Evolutionary conservation across 2,888 invertebrate genomes (phyloP), one percentile per base, ranked within the genome.

Genomic region (Andrena camellia): DNA sequence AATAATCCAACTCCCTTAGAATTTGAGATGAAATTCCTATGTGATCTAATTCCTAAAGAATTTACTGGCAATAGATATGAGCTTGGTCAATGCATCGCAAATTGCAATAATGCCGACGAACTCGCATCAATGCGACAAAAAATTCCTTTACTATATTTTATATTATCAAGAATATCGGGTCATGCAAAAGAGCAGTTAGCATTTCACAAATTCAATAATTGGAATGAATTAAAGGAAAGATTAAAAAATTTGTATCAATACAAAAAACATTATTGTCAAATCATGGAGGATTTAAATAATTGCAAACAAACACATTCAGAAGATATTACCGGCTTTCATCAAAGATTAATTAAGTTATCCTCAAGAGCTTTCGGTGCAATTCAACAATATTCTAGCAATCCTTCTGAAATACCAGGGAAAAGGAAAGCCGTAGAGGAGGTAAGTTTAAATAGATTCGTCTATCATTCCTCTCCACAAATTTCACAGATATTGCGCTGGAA

Each of bases 181-280:
- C 29, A 54, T 7, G 63, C 42, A 7, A 76, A 76, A 42, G 69
- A 76, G 54, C 76, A 69, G 17, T 20, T 73, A 7, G 35, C 64
- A 2, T 20, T 73, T 42, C 42, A 63, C 10, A 26, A n/a, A 7
- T 73, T 74, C 23, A 0, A 10, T 26, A 17, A 50, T 33, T 74
- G 60, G 67, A 2, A 13, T 3, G 60, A 67, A 4, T 33, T 74
- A 20, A 67, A 74, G 33, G 50, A 74, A 20, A 54, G 13, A 8
- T 33, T 66, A 2, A 66, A 73, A 29, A 2, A 7, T 0, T 6
- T 64, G 4, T 73, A 52, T 8, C 52, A 62, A 60, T 68, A 75
- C 52, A 75, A 33, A 13, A 75, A 68, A 68, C 67, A 75, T 50
- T 68, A 75, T 52, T 75, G 75, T 4, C 62, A 68, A 35, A 35